Conservation (phyloP, 30 jellyfish, hydroid and myxozoan species). For the Turritopsis dohrnii region DNA sequence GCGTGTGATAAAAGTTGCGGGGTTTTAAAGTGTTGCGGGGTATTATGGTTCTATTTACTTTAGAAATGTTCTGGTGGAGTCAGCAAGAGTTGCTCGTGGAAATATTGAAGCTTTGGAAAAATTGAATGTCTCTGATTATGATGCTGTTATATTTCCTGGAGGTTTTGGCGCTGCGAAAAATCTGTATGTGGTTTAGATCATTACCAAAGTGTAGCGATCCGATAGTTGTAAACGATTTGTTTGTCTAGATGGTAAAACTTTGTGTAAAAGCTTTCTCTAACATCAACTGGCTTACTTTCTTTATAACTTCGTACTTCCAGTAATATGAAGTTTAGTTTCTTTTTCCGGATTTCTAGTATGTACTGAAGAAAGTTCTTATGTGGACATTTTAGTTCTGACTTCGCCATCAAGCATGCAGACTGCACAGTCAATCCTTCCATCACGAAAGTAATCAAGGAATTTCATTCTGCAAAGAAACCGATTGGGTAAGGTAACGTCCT, state of each 20-base stretch:
- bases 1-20: background rate
- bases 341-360: no score
- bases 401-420: constrained; percentile 94
- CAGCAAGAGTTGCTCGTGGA: constrained; percentile 98
- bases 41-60: background rate
- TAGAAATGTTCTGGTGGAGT: constrained; percentile 86
- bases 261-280: no score
- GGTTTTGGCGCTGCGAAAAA: constrained; percentile 99
- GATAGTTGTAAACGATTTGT: no score
- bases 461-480: constrained; percentile 86
- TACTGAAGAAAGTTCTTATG: no score
- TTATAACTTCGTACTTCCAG: no score
- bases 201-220: background rate
- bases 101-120: constrained; percentile 52
- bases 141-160: constrained; percentile 96
- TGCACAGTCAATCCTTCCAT: constrained; percentile 80
- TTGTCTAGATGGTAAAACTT: no score
- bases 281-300: no score
- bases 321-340: no score
- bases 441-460: constrained; percentile 48
- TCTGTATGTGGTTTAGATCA: constrained; percentile 37
- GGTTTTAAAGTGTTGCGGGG: no score
- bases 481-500: constrained; percentile 97
- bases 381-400: constrained; percentile 53
- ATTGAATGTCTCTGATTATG: constrained; percentile 49